A percentile compares a stretch with the other conserved stretches of the same genome.
Evolutionary conservation across 2,113 vertebrate genomes (phyloP).

Genomic region (Nanger granti): DNA sequence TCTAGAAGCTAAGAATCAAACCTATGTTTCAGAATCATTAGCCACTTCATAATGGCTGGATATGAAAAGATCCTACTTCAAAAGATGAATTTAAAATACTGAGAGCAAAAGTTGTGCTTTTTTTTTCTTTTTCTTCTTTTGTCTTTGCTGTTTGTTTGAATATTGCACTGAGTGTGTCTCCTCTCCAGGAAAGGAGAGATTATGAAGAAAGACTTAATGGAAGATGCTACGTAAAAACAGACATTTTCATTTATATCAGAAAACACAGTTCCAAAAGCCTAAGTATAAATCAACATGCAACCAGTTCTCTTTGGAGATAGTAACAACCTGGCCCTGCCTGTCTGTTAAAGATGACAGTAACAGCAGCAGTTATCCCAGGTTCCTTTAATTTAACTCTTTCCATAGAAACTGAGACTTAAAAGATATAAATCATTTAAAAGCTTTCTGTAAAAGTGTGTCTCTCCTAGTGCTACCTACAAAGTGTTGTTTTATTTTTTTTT

Average conservation of each 20-base stretch:
- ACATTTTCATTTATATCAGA: slow-evolving; percentile 8
- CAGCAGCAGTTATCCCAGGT: not conserved
- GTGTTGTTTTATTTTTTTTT: not conserved
- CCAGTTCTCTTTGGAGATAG: not conserved
- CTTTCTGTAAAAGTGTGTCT: slow-evolving; percentile 37
- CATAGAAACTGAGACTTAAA: not conserved
- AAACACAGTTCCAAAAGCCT: not conserved
- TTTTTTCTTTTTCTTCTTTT: not conserved
- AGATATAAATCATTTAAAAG: slow-evolving; percentile 41
- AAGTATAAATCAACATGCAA: not conserved
- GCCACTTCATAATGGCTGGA: not conserved
- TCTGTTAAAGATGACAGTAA: not conserved
- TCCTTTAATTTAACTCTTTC: slow-evolving; percentile 23
- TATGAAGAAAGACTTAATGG: not conserved
- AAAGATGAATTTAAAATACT: not conserved
- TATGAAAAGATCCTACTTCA: not conserved
- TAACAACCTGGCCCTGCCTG: not conserved
- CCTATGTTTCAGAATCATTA: not conserved
- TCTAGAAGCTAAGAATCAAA: not conserved
- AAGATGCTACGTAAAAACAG: not conserved
- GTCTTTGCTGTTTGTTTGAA: not conserved
- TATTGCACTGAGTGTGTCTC: not conserved
- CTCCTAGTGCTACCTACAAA: not conserved
- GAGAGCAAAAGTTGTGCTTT: not conserved
- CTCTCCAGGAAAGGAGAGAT: not conserved